Conservation (phyloP, 1,140 invertebrate genomes). For the Pantala flavescens region DNA sequence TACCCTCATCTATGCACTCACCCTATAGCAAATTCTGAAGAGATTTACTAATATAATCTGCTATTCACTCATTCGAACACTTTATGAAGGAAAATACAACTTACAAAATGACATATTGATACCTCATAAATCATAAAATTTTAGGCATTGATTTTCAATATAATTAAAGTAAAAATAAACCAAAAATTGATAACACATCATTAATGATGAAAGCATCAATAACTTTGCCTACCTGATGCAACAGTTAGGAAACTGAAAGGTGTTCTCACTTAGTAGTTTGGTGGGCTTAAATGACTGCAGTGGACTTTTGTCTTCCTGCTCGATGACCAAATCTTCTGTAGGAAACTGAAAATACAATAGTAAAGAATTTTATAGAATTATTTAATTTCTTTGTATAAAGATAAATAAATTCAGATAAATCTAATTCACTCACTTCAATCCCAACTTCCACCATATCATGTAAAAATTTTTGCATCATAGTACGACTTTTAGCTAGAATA, state of each 20-base stretch:
- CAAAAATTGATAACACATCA: too few species aligned
- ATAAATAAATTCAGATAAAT: slow-evolving; percentile 17
- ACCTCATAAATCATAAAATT: too few species aligned
- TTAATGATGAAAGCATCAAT: too few species aligned
- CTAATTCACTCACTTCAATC: slow-evolving; percentile 27
- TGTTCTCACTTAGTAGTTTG: slow-evolving; percentile 26
- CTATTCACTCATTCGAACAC: too few species aligned
- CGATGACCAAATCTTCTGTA: background rate
- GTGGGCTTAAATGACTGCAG: slow-evolving; percentile 18
- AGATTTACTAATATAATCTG: too few species aligned
- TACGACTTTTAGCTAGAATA: slow-evolving; percentile 54
- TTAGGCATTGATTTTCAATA: too few species aligned
- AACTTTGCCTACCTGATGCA: slow-evolving; percentile 44
- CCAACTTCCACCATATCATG: slow-evolving; percentile 56
- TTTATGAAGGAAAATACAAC: too few species aligned
- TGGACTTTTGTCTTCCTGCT: background rate
- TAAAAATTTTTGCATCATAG: slow-evolving; percentile 70
- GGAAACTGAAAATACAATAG: background rate
- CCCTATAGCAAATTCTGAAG: too few species aligned
- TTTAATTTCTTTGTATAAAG: slow-evolving; percentile 28
- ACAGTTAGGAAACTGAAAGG: slow-evolving; percentile 46
- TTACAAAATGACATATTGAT: too few species aligned
- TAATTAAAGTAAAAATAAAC: too few species aligned
- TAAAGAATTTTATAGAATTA: slow-evolving; percentile 28
- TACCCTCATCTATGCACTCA: too few species aligned